Percentiles rank a stretch among this genome's conserved stretches.
phyloP scores from a whole-genome alignment of 2,888 invertebrate species.

The Bedellia somnulentella region DNA sequence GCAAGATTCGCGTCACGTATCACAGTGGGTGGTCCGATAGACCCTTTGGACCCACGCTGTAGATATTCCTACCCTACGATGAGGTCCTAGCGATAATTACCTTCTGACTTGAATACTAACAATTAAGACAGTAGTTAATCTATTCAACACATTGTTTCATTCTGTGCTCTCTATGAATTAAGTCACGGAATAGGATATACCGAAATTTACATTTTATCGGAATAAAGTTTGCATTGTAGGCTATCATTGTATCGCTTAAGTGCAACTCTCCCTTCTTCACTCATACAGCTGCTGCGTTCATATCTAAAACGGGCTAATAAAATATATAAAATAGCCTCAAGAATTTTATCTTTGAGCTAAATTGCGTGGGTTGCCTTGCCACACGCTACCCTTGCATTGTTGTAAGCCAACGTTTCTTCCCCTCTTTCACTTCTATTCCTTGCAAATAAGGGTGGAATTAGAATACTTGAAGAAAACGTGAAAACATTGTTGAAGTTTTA shows the following conservation, averaged over 20 bases:
- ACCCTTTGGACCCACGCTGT: no score
- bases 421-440: not conserved
- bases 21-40: constrained; percentile 25
- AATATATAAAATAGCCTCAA: no score
- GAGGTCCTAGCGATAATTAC: constrained; percentile 26
- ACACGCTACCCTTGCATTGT: constrained; percentile 27
- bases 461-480: not conserved
- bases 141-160: no score
- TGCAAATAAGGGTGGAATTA: not conserved
- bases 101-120: constrained; percentile 34
- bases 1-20: constrained; percentile 26
- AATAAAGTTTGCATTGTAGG: no score
- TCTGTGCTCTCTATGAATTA: no score
- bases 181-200: not conserved
- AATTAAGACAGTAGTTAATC: not conserved
- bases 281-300: no score
- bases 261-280: no score
- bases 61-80: constrained; percentile 15
- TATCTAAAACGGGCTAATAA: no score
- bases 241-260: no score
- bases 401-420: constrained; percentile 8
- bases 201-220: no score
- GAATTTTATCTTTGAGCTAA: constrained; percentile 1
- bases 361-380: constrained; percentile 3
- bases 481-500: constrained; percentile 9